These are phyloP conservation scores for Puntigrus tetrazona DNA, from an alignment of 2,113 vertebrate genomes.

Conservation along the genomic window DNA sequence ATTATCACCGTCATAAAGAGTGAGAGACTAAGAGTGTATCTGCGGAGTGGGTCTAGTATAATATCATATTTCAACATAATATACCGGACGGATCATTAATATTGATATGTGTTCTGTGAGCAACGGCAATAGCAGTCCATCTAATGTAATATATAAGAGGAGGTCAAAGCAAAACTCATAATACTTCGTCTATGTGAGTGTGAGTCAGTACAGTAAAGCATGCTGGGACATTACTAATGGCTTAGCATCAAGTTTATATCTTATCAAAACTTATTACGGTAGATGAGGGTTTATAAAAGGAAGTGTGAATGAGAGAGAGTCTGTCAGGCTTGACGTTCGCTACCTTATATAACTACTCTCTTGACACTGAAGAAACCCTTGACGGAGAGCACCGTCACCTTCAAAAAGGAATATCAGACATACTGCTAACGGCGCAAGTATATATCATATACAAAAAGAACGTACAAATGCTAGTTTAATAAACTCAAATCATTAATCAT, in stretches of 20 bases:
- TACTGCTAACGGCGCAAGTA: background rate
- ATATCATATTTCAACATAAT: background rate
- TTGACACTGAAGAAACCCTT: conserved; percentile 7
- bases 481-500: too few species aligned
- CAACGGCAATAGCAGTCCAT: background rate
- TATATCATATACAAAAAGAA: background rate
- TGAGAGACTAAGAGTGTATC: background rate
- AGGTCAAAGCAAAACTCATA: background rate
- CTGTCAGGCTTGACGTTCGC: background rate
- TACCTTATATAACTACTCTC: conserved; percentile 16
- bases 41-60: background rate
- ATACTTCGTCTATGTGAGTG: background rate
- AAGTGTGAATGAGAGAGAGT: background rate
- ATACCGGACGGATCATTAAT: background rate
- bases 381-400: background rate
- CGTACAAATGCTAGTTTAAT: background rate
- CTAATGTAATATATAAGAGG: background rate
- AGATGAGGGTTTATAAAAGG: background rate
- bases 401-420: background rate
- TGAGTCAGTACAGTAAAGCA: background rate
- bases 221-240: background rate
- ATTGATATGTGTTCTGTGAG: conserved; percentile 7
- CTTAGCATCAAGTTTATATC: background rate
- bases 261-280: background rate
- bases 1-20: background rate